Base-by-base conservation (phyloP, 2,888 invertebrate genomes). In the Odiellus spinosus region DNA sequence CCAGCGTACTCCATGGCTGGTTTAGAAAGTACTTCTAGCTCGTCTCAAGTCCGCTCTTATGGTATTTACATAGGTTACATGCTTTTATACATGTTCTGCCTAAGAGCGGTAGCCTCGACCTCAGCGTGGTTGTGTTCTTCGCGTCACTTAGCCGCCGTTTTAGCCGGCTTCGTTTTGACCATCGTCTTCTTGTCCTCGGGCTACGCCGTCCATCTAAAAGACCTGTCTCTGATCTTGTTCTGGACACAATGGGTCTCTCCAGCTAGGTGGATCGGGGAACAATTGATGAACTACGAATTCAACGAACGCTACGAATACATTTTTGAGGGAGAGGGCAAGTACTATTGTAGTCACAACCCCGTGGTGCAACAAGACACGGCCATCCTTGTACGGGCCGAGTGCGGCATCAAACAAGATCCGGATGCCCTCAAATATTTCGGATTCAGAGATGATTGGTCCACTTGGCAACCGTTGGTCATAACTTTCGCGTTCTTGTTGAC, bases 351-450 rank as follows among this genome's bases (percentile, higher is more conserved):
- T 21, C 58, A 60, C 8, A 66, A 64, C 53, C 75, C 88, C 75
- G 77, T 84, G 52, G 82, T 84, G 59, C 79, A 81, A 59, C 82
- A 82, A 66, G 85, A 85, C 61, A 85, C 84, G 53, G 53, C 50
- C 14, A 87, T 88, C 60, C 51, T 61, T 26, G 58, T 60, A 33
- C 54, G 58, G 44, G 58, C 59, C 2, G 57, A 57, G 36, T 60
- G 60, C 48, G 59, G 59, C 12, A 26, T 52, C 15, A 36, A 19
- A 5, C 44, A 42, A 4, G 52, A 50, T 40, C 34, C n/a, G 11
- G 48, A 52, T 21, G 50, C 48, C 6, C 20, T 52, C 2, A 45
- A 39, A 11, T 50, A 42, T 15, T 48, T 46, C 32, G 50, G 48
- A 4, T 34, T 26, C 17, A 41, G 48, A 33, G 45, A 39, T 38